Conservation (phyloP, 2,888 invertebrate species). For the Notocelia uddmanniana region DNA sequence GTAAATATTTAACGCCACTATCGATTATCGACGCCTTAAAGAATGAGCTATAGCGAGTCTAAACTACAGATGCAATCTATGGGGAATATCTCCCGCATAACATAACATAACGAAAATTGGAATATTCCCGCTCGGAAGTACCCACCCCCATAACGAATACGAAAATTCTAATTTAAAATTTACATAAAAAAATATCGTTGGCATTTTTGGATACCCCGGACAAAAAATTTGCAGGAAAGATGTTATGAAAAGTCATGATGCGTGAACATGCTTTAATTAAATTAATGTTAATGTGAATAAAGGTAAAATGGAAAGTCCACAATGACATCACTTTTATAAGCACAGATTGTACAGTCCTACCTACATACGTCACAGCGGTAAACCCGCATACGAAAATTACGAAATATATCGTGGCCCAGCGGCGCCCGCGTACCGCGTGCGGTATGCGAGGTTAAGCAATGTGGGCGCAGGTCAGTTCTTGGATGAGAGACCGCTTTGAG, state of each 20-base stretch:
- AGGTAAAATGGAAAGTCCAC: conserved; percentile 7
- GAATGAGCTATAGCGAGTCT: neutral
- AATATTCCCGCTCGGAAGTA: too few species aligned
- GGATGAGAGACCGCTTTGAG: too few species aligned
- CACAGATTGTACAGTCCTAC: too few species aligned
- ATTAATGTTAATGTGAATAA: neutral
- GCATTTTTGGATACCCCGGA: neutral
- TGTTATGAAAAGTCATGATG: neutral
- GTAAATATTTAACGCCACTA: conserved; percentile 35
- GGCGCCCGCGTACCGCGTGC: too few species aligned
- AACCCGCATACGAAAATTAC: neutral
- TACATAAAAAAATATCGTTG: neutral
- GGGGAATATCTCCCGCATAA: too few species aligned
- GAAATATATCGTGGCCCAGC: neutral
- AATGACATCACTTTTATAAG: conserved; percentile 16
- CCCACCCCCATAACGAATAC: too few species aligned
- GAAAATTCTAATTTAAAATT: too few species aligned
- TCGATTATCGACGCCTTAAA: conserved; percentile 14
- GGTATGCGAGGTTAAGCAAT: too few species aligned
- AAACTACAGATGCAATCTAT: neutral
- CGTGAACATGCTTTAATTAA: neutral
- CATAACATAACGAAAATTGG: too few species aligned
- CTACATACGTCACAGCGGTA: neutral
- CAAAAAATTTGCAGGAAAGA: neutral
- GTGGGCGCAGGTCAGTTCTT: too few species aligned